Evolutionary conservation across 2,797 vertebrate genomes (phyloP).

Genomic region (Manis crassicaudata): DNA sequence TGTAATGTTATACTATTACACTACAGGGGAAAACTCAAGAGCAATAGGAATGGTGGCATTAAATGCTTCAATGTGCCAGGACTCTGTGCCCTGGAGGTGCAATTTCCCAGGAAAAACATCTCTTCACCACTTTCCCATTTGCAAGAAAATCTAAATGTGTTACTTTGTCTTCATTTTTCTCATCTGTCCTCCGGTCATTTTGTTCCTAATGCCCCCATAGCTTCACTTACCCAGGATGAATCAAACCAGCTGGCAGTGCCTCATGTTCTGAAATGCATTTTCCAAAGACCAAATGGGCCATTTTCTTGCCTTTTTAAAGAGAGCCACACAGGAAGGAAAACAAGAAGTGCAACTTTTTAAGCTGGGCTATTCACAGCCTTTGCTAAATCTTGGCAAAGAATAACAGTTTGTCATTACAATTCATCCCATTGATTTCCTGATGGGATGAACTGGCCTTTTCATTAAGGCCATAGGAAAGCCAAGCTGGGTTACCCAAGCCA

Average conservation of each 20-base stretch:
- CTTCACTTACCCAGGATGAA: slow-evolving; percentile 69
- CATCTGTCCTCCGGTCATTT: neutral
- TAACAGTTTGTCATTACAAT: slow-evolving; percentile 67
- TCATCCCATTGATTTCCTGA: slow-evolving; percentile 76
- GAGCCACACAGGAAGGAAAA: slow-evolving; percentile 83
- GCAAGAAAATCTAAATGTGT: neutral
- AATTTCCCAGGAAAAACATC: neutral
- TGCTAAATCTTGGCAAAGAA: slow-evolving; percentile 75
- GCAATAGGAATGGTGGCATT: rapidly evolving
- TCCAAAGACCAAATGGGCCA: slow-evolving; percentile 74
- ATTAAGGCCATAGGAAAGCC: slow-evolving; percentile 18
- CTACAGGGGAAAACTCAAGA: neutral
- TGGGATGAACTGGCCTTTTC: slow-evolving; percentile 68
- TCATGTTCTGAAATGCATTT: slow-evolving; percentile 67
- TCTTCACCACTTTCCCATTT: slow-evolving; percentile 57
- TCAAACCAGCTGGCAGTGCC: slow-evolving; percentile 63
- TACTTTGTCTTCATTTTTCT: neutral
- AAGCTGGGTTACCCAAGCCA: slow-evolving; percentile 70
- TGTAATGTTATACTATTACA: too few relatives aligned
- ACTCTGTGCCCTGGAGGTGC: neutral
- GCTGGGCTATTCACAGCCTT: slow-evolving; percentile 71
- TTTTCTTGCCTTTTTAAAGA: slow-evolving; percentile 77
- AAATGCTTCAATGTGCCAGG: neutral
- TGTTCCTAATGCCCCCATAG: neutral
- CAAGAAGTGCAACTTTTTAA: slow-evolving; percentile 79